Evolutionary conservation across 2,888 invertebrate species (phyloP), one percentile per base, ranked within the genome.

Genomic region (Lydus trimaculatus): DNA sequence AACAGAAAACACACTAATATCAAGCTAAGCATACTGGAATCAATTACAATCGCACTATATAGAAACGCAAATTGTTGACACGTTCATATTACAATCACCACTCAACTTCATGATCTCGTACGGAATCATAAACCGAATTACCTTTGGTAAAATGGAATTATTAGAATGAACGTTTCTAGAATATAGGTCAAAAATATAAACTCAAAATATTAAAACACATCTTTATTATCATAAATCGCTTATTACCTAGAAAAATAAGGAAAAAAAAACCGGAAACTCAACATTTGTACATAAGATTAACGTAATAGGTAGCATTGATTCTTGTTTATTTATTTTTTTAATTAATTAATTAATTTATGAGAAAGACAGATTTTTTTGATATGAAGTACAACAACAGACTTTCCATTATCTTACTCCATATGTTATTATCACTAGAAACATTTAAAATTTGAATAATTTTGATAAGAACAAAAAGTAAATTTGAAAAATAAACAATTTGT

Each of bases 221-320:
- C n/a, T 56, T 56, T 56, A 36, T 60, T 60, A 36, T 33, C 23
- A 60, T 33, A 23, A 36, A 60, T 60, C 33, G n/a, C 33, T 36
- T 36, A 60, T 36, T 23, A 33, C 2, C 33, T 23, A 33, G 5
- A 58, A 33, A 60, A 60, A 60, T 33, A 33, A 59, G 43, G 15
- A 36, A 33, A 20, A 17, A 17, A 36, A 33, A 36, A 60, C n/a
- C 31, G 36, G 33, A 33, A 23, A 60, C 60, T 33, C 23, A 60
- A 33, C 8, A 60, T 60, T 36, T 60, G 36, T 36, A 60, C 36
- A 60, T 60, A 56, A 56, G 28, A 25, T 56, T 56, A 28, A 52
- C 23, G 4, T 56, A 56, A n/a, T n/a, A 48, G 20, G 20, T 48
- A 48, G 25, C 25, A 28, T 56, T n/a, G 2, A 56, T 56, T 25